Evolutionary conservation across 2,113 vertebrate species (phyloP), one percentile per base, ranked within the genome.

Genomic region (Monarcha castaneiventris): DNA sequence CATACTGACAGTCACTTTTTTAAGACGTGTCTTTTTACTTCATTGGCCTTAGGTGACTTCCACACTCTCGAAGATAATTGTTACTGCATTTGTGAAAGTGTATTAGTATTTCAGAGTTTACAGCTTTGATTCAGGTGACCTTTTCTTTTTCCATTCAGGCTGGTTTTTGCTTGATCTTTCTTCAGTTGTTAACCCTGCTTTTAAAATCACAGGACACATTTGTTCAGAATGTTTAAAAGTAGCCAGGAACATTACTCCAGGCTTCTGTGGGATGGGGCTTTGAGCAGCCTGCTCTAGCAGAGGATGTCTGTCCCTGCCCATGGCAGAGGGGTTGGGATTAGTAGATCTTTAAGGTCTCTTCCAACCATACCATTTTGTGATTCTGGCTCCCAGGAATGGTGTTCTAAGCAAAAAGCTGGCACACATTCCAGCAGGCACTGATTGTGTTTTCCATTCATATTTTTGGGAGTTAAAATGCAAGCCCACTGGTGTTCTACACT

Each of bases 41-140:
- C 52, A 49, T 62, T 92, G 44, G 52, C 41, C 78, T 94, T 81
- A 89, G 54, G 77, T 76, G 66, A 81, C 49, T 94, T 55, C 44
- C 51, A 68, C 26, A 52, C 58, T 89, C 73, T 76, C 22, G 44
- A 25, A 58, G 25, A 8, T 78, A 94, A 49, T 48, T 90, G 14
- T 39, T 75, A 82, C 0, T 94, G 29, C 26, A 30, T 92, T 96
- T 92, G 54, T 76, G 63, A 79, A 83, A 51, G 69, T 59, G 51
- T 89, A 67, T 68, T 92, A 91, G 35, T 94, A 95, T 94, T 77
- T 92, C 62, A 95, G 48, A 85, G 48, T 69, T 82, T 54, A 67
- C 55, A 90, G 41, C 73, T 95, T 86, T 88, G 69, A 93, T 97
- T 80, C 52, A 44, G 13, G 39, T 56, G 55, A 91, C 86, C 69